Evolutionary conservation across 2,797 vertebrate species (phyloP).

Genomic region (Falco berigora): DNA sequence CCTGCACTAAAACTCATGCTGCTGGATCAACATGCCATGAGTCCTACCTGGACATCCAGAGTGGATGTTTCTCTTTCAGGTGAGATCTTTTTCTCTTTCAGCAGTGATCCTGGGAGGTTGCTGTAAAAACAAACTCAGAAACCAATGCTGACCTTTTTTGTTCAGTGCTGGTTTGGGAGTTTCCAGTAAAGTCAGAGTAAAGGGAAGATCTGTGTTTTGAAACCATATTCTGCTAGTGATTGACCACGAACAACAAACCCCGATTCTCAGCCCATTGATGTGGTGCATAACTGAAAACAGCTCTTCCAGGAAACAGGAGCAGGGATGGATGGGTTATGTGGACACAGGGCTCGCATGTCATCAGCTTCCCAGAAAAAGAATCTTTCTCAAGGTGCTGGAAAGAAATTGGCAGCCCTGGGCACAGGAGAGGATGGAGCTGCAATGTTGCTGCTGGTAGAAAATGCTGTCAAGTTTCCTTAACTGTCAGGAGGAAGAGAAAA

Average conservation of each 20-base stretch:
- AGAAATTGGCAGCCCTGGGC: constrained; percentile 19
- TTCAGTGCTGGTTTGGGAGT: background rate
- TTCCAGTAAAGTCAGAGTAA: background rate
- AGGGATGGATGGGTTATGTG: background rate
- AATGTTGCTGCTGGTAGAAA: constrained; percentile 17
- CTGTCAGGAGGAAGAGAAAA: constrained; percentile 42
- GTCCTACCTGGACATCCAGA: rapidly evolving
- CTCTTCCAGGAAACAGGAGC: background rate
- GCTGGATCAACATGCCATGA: background rate
- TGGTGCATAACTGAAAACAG: background rate
- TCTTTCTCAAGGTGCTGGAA: background rate
- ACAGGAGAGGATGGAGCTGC: background rate
- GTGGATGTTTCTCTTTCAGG: background rate
- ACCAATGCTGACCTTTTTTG: background rate
- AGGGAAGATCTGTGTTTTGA: background rate
- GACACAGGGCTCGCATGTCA: background rate
- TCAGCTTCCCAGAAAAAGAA: background rate
- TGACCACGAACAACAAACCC: background rate
- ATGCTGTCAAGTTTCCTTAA: constrained; percentile 17
- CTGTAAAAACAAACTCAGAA: background rate
- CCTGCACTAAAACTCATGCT: background rate
- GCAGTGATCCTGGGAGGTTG: background rate
- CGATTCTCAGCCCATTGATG: rapidly evolving
- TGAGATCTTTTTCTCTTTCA: background rate
- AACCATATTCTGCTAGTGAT: background rate